Base-by-base conservation (phyloP, 2,888 invertebrate genomes). In the Amiota minor region DNA sequence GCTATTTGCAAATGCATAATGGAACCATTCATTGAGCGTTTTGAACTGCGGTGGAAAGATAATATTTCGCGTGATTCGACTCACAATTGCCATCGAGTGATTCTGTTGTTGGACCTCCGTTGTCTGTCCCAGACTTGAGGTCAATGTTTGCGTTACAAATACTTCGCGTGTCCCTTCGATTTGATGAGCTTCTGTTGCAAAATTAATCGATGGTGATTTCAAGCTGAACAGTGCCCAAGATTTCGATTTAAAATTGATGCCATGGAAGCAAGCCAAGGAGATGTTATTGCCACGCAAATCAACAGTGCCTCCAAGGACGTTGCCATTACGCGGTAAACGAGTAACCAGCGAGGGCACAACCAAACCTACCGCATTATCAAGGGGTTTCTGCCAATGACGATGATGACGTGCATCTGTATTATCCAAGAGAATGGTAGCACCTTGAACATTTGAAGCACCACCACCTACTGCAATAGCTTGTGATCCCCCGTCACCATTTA, bases 11-110 rank as follows among this genome's bases (percentile, higher is more conserved):
- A 98, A 98, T 0, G 98, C 97, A 90, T 98, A 98, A 84, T 96
- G 95, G 91, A 98, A 98, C 98, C 98, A 98, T 90, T 98, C 98
- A 85, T 95, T 94, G 56, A 98, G 92, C 53, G 95, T 95, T 90
- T 97, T 96, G 90, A 98, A 98, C 90, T 98, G 98, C 47, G 98
- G 98, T 77, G 98, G 98, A 91, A 98, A 98, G 76, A 97, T 93
- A 76, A 97, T 94, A 80, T 96, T 97, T 69, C 98, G 92, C 70
- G 97, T 96, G 85, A 98, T 94, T 87, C 97, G 94, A 88, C 97
- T 97, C 72, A 98, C 97, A 11, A 97, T 97, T 23, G 96, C 98
- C 96, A 97, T 97, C 71, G 96, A 96, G 88, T 95, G 94, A 90
- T 96, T 96, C 73, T 94, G 93, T 56, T 88, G 85, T 65, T 92